phyloP scores from a whole-genome alignment of 2,888 invertebrate genomes.

The Tachina fera region DNA sequence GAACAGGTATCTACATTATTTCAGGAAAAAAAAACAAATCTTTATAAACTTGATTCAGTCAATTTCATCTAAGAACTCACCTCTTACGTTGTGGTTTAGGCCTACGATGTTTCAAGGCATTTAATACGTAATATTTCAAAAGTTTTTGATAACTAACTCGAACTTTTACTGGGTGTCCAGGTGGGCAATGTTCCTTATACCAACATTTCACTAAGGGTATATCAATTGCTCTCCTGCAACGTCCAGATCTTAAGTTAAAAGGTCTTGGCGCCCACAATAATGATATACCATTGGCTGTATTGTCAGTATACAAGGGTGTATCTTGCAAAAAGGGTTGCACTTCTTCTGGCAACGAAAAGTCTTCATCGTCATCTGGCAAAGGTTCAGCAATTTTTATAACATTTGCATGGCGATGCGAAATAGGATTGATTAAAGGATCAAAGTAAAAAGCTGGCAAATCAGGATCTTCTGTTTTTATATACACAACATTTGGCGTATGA shows the following conservation, averaged over 20 bases:
- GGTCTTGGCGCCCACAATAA: slow-evolving; percentile 99
- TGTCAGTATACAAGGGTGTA: slow-evolving; percentile 98
- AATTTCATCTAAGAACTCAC: slow-evolving; percentile 78
- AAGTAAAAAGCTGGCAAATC: slow-evolving; percentile 99
- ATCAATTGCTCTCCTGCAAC: slow-evolving; percentile 96
- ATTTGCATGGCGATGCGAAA: slow-evolving; percentile 94
- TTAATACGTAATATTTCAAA: slow-evolving; percentile 98
- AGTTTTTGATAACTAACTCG: slow-evolving; percentile 99
- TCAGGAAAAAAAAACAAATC: not conserved
- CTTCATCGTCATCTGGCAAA: slow-evolving; percentile 96
- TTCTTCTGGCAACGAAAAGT: slow-evolving; percentile 94
- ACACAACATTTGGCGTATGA: slow-evolving; percentile 99
- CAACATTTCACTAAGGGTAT: slow-evolving; percentile 98
- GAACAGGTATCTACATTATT: slow-evolving; percentile 90
- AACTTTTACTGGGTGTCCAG: slow-evolving; percentile 99
- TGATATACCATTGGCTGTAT: slow-evolving; percentile 99
- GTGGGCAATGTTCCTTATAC: slow-evolving; percentile 97
- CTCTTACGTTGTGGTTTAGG: slow-evolving; percentile 99
- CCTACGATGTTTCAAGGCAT: slow-evolving; percentile 97
- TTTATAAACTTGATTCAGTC: not conserved
- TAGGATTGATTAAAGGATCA: slow-evolving; percentile 99
- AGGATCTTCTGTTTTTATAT: slow-evolving; percentile 99
- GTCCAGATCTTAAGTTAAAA: slow-evolving; percentile 97
- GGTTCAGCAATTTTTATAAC: slow-evolving; percentile 91
- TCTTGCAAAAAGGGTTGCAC: slow-evolving; percentile 97